Conservation (phyloP, 2,797 vertebrate species). For the Cyclura pinguis region DNA sequence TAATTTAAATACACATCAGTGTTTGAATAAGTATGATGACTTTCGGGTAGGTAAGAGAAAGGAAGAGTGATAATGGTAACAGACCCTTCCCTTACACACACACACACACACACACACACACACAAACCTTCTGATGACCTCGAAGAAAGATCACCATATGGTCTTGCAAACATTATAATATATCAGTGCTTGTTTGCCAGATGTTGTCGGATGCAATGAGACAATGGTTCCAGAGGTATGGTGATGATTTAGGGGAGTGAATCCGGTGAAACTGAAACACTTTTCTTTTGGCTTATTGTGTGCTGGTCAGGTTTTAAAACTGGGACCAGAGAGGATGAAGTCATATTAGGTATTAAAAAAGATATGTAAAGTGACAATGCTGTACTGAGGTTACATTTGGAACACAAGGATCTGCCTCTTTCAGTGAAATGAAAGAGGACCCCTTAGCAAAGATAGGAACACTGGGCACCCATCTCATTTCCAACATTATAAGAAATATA, state of each 20-base stretch:
- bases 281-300: slow-evolving; percentile 62
- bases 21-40: slow-evolving; percentile 33
- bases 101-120: no score
- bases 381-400: neutral
- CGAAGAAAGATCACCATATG: slow-evolving; percentile 81
- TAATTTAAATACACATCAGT: slow-evolving; percentile 31
- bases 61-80: slow-evolving; percentile 49
- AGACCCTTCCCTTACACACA: slow-evolving; percentile 61
- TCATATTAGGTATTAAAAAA: slow-evolving; percentile 56
- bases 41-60: slow-evolving; percentile 37
- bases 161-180: slow-evolving; percentile 78
- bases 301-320: slow-evolving; percentile 56
- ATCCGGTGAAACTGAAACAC: slow-evolving; percentile 72
- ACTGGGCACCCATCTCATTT: neutral
- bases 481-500: neutral
- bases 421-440: neutral
- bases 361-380: slow-evolving; percentile 32
- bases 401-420: neutral
- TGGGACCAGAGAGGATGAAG: neutral
- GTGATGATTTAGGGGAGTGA: slow-evolving; percentile 76
- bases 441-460: neutral
- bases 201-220: slow-evolving; percentile 77
- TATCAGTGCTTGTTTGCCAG: slow-evolving; percentile 82
- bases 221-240: slow-evolving; percentile 66
- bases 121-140: slow-evolving; percentile 78